phyloP scores from a whole-genome alignment of 35 echinoderm and acorn worm species.

The Hemicentrotus pulcherrimus region DNA sequence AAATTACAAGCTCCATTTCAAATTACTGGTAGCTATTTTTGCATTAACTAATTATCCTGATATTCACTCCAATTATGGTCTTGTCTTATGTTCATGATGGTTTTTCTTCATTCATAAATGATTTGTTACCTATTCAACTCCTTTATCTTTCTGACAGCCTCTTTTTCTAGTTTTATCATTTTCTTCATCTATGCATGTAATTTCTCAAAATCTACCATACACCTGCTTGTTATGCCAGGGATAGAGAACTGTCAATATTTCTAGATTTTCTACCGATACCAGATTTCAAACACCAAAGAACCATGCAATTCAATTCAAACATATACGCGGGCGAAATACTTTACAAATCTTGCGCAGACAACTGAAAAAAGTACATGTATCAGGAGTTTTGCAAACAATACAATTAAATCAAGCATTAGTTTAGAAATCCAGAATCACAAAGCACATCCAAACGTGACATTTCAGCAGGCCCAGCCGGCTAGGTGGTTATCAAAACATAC shows the following conservation, averaged over 20 bases:
- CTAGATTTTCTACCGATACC: too few relatives aligned
- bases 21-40: background rate
- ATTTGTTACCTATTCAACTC: too few relatives aligned
- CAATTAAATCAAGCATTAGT: constrained; percentile 13
- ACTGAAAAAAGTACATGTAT: background rate
- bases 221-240: too few relatives aligned
- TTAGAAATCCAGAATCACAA: background rate
- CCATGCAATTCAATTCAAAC: background rate
- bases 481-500: constrained; percentile 11
- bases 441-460: background rate
- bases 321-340: background rate
- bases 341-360: background rate
- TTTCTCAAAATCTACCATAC: too few relatives aligned
- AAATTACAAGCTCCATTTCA: background rate
- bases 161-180: too few relatives aligned
- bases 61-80: too few relatives aligned
- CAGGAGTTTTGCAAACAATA: background rate
- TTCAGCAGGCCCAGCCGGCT: background rate
- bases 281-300: background rate
- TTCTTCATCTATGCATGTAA: too few relatives aligned
- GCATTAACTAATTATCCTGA: background rate
- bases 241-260: too few relatives aligned
- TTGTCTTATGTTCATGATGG: too few relatives aligned
- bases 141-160: too few relatives aligned
- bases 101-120: too few relatives aligned